phyloP scores from a whole-genome alignment of 2,888 invertebrate species.

The Apodemia zela region DNA sequence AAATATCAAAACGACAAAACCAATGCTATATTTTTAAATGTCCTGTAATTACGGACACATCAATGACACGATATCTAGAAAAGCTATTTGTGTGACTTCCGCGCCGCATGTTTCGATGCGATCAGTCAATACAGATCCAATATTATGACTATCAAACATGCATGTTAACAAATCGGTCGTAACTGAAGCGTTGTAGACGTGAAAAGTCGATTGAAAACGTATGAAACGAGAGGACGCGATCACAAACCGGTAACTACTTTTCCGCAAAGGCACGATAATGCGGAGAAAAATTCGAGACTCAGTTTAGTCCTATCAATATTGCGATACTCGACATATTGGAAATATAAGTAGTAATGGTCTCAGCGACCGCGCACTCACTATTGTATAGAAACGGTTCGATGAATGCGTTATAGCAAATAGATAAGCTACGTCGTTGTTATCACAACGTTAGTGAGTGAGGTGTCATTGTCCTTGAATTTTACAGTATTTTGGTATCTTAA shows the following conservation, averaged over 20 bases:
- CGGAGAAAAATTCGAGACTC: constrained; percentile 53
- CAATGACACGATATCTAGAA: constrained; percentile 35
- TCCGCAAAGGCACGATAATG: constrained; percentile 64
- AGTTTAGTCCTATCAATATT: constrained; percentile 43
- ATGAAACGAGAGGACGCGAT: constrained; percentile 61
- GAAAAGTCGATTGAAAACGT: constrained; percentile 46
- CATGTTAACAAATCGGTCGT: constrained; percentile 27
- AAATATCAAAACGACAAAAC: too few relatives aligned
- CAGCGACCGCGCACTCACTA: constrained; percentile 29
- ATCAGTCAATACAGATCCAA: constrained; percentile 62
- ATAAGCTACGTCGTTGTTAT: constrained; percentile 26
- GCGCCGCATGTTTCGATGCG: constrained; percentile 45
- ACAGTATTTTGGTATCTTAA: neutral
- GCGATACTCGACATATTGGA: constrained; percentile 40
- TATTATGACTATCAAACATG: constrained; percentile 41
- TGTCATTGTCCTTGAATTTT: constrained; percentile 6
- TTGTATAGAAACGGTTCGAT: constrained; percentile 32
- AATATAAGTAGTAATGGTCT: constrained; percentile 33
- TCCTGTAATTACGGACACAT: constrained; percentile 25
- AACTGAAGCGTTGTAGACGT: constrained; percentile 25
- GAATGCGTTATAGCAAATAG: constrained; percentile 35
- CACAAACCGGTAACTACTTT: constrained; percentile 75
- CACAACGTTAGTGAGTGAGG: neutral
- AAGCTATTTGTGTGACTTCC: constrained; percentile 43
- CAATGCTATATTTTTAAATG: constrained; percentile 16